Percentiles rank a stretch among this genome's conserved stretches.
Conservation (phyloP, 2,113 vertebrate species). For the Todiramphus saurophagus region DNA sequence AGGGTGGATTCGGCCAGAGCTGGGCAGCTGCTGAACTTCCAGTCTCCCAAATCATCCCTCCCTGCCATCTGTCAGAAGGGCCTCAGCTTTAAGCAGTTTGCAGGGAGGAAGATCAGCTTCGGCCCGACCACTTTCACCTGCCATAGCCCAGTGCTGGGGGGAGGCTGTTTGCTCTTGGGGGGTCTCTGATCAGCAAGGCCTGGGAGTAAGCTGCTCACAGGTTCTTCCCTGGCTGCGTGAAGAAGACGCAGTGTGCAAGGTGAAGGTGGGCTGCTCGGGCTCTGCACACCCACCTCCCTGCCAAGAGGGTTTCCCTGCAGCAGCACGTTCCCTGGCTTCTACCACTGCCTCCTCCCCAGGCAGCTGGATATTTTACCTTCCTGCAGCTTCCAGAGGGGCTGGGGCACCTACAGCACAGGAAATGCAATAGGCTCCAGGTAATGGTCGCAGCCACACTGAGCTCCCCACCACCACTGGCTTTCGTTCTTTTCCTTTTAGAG, state of each 20-base stretch:
- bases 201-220: neutral
- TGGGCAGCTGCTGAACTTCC: rapidly evolving
- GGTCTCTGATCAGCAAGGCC: neutral
- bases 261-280: neutral
- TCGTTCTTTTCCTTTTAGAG: neutral
- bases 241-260: neutral
- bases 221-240: rapidly evolving
- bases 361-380: neutral
- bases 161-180: neutral
- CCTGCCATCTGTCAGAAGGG: rapidly evolving
- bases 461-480: neutral
- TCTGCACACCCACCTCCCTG: neutral
- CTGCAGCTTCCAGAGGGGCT: neutral
- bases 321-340: neutral
- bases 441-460: neutral
- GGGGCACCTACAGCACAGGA: neutral
- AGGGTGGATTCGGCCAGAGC: neutral
- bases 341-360: neutral
- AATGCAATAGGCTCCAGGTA: neutral
- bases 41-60: neutral
- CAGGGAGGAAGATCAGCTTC: neutral
- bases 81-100: neutral
- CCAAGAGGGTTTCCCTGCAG: neutral
- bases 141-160: rapidly evolving
- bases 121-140: neutral